phyloP scores from a whole-genome alignment of 2,113 vertebrate species.

The Hippocampus barbouri region DNA sequence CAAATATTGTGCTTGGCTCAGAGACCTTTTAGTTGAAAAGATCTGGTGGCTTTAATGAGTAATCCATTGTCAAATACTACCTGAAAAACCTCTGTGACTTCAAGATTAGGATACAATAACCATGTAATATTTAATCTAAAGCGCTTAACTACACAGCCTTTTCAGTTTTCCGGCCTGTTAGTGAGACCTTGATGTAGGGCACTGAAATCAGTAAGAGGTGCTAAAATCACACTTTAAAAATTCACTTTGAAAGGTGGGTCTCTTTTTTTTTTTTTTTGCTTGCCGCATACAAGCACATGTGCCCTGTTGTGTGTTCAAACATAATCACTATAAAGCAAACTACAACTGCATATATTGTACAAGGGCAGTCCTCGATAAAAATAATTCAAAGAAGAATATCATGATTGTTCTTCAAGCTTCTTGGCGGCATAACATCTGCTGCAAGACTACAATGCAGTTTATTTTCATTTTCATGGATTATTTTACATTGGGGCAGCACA shows the following conservation, averaged over 20 bases:
- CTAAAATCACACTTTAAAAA: not conserved
- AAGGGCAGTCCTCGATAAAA: no score
- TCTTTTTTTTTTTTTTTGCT: not conserved
- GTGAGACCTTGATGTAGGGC: not conserved
- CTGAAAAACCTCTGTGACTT: conserved; percentile 5
- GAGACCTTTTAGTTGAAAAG: not conserved
- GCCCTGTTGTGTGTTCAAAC: not conserved
- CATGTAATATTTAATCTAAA: not conserved
- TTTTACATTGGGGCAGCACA: no score
- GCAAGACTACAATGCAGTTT: not conserved
- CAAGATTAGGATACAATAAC: conserved; percentile 4
- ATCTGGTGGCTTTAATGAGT: conserved; percentile 22
- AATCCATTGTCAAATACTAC: conserved; percentile 25
- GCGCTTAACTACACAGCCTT: not conserved
- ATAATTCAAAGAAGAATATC: no score
- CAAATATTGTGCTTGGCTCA: conserved; percentile 14
- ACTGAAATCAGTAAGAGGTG: not conserved
- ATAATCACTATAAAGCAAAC: not conserved
- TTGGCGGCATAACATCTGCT: not conserved
- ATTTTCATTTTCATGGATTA: no score
- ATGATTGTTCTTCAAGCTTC: not conserved
- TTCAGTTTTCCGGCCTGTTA: not conserved
- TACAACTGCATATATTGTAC: no score
- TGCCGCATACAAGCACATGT: no score
- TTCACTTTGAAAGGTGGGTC: not conserved